Evolutionary conservation across 2,888 invertebrate genomes (phyloP).

Genomic region (Emesis russula): DNA sequence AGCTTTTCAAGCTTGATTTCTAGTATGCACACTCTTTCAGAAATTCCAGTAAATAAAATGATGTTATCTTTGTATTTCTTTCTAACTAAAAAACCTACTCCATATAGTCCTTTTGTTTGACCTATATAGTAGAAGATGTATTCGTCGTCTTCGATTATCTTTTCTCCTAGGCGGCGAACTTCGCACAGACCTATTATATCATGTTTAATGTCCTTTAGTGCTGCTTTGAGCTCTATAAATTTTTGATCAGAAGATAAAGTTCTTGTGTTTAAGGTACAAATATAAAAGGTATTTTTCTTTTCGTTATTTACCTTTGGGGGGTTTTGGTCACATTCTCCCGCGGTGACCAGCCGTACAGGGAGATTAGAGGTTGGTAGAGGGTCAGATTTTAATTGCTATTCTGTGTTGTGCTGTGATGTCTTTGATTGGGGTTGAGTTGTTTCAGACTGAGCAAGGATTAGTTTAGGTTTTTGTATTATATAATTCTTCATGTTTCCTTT

Average conservation of each 20-base stretch:
- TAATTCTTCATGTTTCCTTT: no score
- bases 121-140: neutral
- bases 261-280: slow-evolving; percentile 64
- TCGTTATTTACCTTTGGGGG: neutral
- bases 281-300: slow-evolving; percentile 3
- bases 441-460: no score
- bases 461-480: no score
- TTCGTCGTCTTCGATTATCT: slow-evolving; percentile 42
- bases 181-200: slow-evolving; percentile 46
- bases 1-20: no score
- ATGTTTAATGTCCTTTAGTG: slow-evolving; percentile 52
- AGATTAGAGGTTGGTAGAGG: slow-evolving; percentile 38
- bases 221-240: slow-evolving; percentile 64
- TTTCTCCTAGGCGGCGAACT: slow-evolving; percentile 72
- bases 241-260: slow-evolving; percentile 61
- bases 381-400: slow-evolving; percentile 51
- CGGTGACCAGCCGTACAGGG: neutral
- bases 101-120: no score
- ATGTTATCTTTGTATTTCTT: no score
- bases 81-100: no score
- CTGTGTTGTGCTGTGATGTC: slow-evolving; percentile 21
- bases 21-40: no score
- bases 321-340: slow-evolving; percentile 34
- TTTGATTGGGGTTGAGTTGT: no score
- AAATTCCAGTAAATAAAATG: no score